These are phyloP conservation scores for Dicrostonyx torquatus DNA, from an alignment of 2,797 vertebrate genomes.

Conservation along the genomic window DNA sequence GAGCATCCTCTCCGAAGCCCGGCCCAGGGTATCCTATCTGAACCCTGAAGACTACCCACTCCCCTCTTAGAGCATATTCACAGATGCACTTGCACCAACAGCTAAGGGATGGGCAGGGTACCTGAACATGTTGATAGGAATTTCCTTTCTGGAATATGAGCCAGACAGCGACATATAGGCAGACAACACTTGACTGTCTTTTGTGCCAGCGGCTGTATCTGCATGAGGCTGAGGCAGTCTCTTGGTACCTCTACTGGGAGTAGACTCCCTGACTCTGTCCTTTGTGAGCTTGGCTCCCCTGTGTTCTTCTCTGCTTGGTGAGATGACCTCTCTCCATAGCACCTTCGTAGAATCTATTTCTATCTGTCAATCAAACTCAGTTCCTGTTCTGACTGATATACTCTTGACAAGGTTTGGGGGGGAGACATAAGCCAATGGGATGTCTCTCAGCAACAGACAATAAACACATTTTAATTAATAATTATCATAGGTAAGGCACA, in stretches of 20 bases:
- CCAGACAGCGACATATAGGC: background rate
- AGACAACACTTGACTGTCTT: background rate
- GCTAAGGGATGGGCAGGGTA: background rate
- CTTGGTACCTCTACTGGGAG: background rate
- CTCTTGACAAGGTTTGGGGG: background rate
- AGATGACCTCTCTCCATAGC: background rate
- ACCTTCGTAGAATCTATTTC: background rate
- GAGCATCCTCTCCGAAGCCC: no score
- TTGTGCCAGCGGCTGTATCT: background rate
- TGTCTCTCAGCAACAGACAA: background rate
- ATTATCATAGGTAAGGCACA: conserved; percentile 58
- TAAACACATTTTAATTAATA: conserved; percentile 33
- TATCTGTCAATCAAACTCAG: background rate
- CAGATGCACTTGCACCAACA: background rate
- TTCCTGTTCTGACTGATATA: background rate
- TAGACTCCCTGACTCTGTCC: background rate
- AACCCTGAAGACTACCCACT: background rate
- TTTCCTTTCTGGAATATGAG: background rate
- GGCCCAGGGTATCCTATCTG: background rate
- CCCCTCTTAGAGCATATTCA: background rate
- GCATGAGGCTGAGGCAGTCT: background rate
- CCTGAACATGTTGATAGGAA: background rate
- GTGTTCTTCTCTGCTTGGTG: background rate
- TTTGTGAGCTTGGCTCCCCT: background rate
- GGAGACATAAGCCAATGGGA: background rate